A percentile compares a stretch with the other conserved stretches of the same genome.
phyloP scores from a whole-genome alignment of 2,797 vertebrate genomes.

The Poeciliopsis infans region DNA sequence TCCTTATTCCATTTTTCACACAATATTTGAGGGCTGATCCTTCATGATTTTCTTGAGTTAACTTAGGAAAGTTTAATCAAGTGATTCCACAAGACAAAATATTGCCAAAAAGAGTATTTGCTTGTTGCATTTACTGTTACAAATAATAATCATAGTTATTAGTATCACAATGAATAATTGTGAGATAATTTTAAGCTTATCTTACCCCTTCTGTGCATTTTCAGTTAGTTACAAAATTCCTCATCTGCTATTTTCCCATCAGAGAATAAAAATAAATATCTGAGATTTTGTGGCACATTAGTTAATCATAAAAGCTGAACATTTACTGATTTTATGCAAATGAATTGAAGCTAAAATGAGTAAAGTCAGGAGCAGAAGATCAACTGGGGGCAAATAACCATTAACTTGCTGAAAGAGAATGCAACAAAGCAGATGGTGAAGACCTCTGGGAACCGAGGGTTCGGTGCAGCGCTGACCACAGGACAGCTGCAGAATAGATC shows the following conservation, averaged over 20 bases:
- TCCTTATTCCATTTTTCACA: not conserved
- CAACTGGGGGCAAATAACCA: slow-evolving; percentile 55
- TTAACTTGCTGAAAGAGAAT: slow-evolving; percentile 52
- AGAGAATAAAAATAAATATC: not conserved
- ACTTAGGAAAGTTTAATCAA: not conserved
- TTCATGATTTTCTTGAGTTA: not conserved
- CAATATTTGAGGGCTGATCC: not conserved
- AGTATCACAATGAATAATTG: not conserved
- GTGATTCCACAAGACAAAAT: not conserved
- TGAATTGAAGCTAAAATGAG: slow-evolving; percentile 34
- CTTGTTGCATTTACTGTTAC: not conserved
- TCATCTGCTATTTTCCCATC: not conserved
- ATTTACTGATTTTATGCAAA: slow-evolving; percentile 28
- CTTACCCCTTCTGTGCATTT: not conserved
- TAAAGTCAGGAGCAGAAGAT: slow-evolving; percentile 34
- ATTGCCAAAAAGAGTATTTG: not conserved
- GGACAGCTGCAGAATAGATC: slow-evolving; percentile 52
- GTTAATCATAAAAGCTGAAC: slow-evolving; percentile 7
- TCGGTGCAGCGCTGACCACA: slow-evolving; percentile 43
- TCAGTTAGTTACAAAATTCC: not conserved
- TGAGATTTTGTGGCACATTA: not conserved
- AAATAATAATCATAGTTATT: not conserved
- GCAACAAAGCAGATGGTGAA: slow-evolving; percentile 67
- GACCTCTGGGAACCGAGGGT: slow-evolving; percentile 44
- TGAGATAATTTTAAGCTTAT: not conserved